Base-by-base conservation (phyloP, 2,113 vertebrate genomes). In the Delphinapterus leucas region DNA sequence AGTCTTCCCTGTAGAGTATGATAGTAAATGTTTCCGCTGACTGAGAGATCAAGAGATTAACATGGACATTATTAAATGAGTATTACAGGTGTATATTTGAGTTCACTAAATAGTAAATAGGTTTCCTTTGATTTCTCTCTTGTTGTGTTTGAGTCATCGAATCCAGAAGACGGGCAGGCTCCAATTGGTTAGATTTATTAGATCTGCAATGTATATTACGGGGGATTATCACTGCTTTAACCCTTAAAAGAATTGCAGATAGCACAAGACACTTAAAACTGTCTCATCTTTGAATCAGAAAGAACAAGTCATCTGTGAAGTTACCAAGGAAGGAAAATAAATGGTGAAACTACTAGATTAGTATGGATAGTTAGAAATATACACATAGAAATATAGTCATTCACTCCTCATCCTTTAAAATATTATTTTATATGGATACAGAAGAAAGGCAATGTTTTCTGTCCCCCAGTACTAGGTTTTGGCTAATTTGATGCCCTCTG, bases 11-110 rank as follows among this genome's bases (percentile, higher is more conserved):
- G 31, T 81, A 77, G 68, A 81, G 31, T 31, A 53, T 49, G 15
- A 70, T 73, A n/a, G 18, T 77, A 65, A 67, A 76, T 80, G 1
- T 85, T 79, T 80, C 18, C 18, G 1, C 41, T n/a, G 33, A 70
- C 25, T 53, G 23, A 96, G 86, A 92, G 26, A 47, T 76, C 15
- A 76, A 7, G 33, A 91, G n/a, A 23, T 68, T 76, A 90, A 84
- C 61, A 65, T 65, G 47, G 31, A n/a, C 58, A 68, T 89, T 86
- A 82, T 86, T 92, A 77, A 96, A 88, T 88, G 65, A 95, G 9
- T 73, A 33, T 83, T 90, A 28, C 9, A 96, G 41, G 38, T 84
- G 3, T 53, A 33, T 92, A 28, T 93, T 88, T 83, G 31, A 92
- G 26, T 92, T 73, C 23, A 26, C 20, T 67, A 28, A 5, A 36